These are phyloP conservation scores for Phrixothrix hirtus DNA, from an alignment of 2,888 invertebrate genomes.

Conservation along the genomic window DNA sequence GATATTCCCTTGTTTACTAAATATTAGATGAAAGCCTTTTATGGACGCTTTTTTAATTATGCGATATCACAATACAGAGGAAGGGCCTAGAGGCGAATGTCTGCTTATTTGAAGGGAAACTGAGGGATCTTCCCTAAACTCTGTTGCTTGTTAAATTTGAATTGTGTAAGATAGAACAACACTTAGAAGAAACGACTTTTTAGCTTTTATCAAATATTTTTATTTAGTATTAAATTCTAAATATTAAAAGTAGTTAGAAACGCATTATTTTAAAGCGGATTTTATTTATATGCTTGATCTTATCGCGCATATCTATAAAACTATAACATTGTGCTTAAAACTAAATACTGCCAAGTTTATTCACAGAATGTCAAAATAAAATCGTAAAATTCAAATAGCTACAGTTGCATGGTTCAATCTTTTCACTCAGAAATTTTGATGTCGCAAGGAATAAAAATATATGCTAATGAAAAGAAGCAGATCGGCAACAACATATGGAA, in stretches of 20 bases:
- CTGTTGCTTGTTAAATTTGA: background rate
- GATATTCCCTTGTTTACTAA: constrained; percentile 43
- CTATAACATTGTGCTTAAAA: too few species aligned
- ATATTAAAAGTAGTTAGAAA: too few species aligned
- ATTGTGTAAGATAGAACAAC: background rate
- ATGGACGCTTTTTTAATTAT: constrained; percentile 46
- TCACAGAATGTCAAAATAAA: too few species aligned
- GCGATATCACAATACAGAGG: constrained; percentile 27
- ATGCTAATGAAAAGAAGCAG: constrained; percentile 1
- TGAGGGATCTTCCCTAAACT: background rate
- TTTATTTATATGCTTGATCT: too few species aligned
- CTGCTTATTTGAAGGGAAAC: constrained; percentile 2
- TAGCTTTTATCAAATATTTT: background rate
- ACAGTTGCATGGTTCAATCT: too few species aligned
- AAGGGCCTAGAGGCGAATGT: constrained; percentile 24
- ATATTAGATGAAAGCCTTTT: constrained; percentile 46
- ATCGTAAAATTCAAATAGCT: too few species aligned
- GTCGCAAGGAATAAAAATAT: background rate
- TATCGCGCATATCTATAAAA: too few species aligned
- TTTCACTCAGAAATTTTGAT: too few species aligned
- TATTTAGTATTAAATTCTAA: too few species aligned
- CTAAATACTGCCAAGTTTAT: too few species aligned
- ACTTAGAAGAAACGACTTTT: background rate
- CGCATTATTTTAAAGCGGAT: too few species aligned
- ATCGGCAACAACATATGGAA: constrained; percentile 1